phyloP scores from a whole-genome alignment of 2,888 invertebrate genomes.

The Ophioninae sp. region DNA sequence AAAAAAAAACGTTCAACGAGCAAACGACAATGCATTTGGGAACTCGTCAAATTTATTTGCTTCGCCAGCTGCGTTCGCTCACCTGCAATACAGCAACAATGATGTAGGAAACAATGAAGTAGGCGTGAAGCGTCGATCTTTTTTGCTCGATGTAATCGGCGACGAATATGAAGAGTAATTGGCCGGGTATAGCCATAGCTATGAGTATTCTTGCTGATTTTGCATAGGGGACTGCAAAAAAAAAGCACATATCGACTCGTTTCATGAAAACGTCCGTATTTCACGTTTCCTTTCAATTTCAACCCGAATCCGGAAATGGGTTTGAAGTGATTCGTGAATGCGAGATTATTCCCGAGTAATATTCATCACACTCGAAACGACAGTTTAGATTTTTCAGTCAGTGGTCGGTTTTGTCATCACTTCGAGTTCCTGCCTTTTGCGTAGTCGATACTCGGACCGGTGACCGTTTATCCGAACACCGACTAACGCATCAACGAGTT shows the following conservation, averaged over 20 bases:
- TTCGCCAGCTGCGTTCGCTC: slow-evolving; percentile 65
- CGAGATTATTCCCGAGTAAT: too few species aligned
- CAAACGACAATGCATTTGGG: background rate
- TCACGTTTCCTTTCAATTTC: background rate
- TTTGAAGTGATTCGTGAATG: too few species aligned
- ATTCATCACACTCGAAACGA: too few species aligned
- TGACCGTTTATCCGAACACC: too few species aligned
- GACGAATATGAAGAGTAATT: slow-evolving; percentile 90
- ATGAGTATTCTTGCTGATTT: slow-evolving; percentile 93
- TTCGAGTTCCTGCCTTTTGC: too few species aligned
- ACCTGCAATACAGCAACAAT: slow-evolving; percentile 89
- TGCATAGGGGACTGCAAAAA: slow-evolving; percentile 88
- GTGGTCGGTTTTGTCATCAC: too few species aligned
- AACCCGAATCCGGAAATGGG: too few species aligned
- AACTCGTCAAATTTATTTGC: background rate
- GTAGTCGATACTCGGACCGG: too few species aligned
- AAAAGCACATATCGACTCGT: background rate
- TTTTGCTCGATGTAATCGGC: slow-evolving; percentile 86
- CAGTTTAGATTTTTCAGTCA: too few species aligned
- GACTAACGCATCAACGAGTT: too few species aligned
- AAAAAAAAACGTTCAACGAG: background rate
- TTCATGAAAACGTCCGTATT: background rate
- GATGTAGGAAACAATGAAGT: slow-evolving; percentile 92
- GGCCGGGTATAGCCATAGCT: slow-evolving; percentile 92
- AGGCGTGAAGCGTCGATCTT: slow-evolving; percentile 85